phyloP scores from a whole-genome alignment of 2,888 invertebrate species.

The Acrobasis repandana region DNA sequence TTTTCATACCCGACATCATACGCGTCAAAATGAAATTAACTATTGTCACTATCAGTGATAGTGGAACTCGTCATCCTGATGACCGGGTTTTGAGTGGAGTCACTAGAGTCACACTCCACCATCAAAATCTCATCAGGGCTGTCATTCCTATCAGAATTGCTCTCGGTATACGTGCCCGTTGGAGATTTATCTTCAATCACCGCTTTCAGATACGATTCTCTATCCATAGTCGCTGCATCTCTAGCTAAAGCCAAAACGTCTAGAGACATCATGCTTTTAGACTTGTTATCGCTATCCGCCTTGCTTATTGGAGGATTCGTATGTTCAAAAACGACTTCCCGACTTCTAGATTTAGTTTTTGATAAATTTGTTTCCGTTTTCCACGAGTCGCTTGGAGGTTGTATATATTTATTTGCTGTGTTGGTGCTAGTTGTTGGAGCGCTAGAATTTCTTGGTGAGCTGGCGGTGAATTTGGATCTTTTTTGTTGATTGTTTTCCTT shows the following conservation, averaged over 20 bases:
- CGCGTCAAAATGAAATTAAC: slow-evolving; percentile 45
- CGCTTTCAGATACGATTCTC: slow-evolving; percentile 74
- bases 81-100: slow-evolving; percentile 73
- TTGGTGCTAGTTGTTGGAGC: slow-evolving; percentile 71
- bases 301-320: slow-evolving; percentile 60
- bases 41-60: slow-evolving; percentile 73
- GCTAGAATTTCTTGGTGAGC: slow-evolving; percentile 64
- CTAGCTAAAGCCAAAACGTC: slow-evolving; percentile 71
- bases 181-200: slow-evolving; percentile 78
- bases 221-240: slow-evolving; percentile 67
- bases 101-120: slow-evolving; percentile 78
- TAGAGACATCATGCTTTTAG: slow-evolving; percentile 77
- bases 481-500: slow-evolving; percentile 84
- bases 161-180: slow-evolving; percentile 73
- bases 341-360: slow-evolving; percentile 64
- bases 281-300: slow-evolving; percentile 69
- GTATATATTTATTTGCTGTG: slow-evolving; percentile 44
- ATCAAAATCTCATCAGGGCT: slow-evolving; percentile 75
- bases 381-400: slow-evolving; percentile 63
- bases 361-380: slow-evolving; percentile 56
- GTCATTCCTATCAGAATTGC: slow-evolving; percentile 74
- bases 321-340: slow-evolving; percentile 65
- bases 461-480: slow-evolving; percentile 70
- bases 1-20: slow-evolving; percentile 1
- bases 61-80: slow-evolving; percentile 77